Percentiles rank a stretch among this genome's conserved stretches.
phyloP scores from a whole-genome alignment of 2,888 invertebrate genomes.

The Hipparchia sbordonii region DNA sequence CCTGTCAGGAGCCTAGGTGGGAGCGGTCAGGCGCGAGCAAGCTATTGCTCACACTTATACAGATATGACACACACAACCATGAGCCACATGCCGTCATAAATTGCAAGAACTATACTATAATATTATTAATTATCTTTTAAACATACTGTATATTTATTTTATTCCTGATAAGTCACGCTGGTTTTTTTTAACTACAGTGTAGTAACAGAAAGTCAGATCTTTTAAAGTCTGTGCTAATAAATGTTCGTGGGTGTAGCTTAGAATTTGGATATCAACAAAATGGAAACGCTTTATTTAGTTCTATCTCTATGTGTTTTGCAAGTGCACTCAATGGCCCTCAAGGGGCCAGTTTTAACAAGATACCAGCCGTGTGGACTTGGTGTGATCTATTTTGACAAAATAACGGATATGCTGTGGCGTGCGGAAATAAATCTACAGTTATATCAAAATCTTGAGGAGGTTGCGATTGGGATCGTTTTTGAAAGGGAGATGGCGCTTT shows the following conservation, averaged over 20 bases:
- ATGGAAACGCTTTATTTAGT: constrained; percentile 41
- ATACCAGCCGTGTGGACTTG: constrained; percentile 71
- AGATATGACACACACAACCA: too few relatives aligned
- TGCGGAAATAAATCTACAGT: constrained; percentile 59
- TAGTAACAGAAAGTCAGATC: neutral
- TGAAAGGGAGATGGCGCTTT: constrained; percentile 54
- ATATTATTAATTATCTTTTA: neutral
- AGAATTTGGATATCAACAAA: constrained; percentile 12
- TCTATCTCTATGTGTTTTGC: constrained; percentile 41
- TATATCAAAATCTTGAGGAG: constrained; percentile 54
- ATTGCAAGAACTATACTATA: too few relatives aligned
- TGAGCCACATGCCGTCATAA: too few relatives aligned
- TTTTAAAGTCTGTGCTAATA: constrained; percentile 15
- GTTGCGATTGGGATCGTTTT: constrained; percentile 59
- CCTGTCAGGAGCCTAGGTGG: too few relatives aligned
- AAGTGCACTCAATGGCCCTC: constrained; percentile 58
- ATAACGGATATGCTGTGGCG: constrained; percentile 57
- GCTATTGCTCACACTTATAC: too few relatives aligned
- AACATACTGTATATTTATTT: constrained; percentile 33
- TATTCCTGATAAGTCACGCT: neutral
- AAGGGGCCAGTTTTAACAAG: constrained; percentile 61
- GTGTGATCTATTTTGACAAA: constrained; percentile 67
- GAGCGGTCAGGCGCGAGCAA: too few relatives aligned
- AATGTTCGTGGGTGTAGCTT: constrained; percentile 22
- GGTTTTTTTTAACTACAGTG: constrained; percentile 1